Conservation (phyloP, 1,140 invertebrate genomes). For the Trichonephila inaurata region DNA sequence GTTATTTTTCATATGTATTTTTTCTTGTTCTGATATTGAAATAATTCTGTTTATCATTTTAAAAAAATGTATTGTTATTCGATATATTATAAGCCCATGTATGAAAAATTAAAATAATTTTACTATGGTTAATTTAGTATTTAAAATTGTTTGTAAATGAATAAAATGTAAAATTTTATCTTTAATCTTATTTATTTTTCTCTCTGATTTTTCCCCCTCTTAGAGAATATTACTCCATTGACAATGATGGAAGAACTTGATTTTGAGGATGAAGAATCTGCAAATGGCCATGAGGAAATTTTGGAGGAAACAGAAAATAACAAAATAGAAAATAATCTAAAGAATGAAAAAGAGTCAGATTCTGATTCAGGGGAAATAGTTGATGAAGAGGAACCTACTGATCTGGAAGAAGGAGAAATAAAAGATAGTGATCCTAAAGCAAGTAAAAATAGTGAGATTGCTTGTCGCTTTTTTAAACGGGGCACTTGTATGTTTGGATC, state of each 20-base stretch:
- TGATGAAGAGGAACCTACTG: conserved; percentile 23
- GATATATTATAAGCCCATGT: too few species aligned
- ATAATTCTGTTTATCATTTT: too few species aligned
- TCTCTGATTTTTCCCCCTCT: too few species aligned
- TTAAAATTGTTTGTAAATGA: too few species aligned
- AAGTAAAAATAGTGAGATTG: background rate
- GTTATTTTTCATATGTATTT: too few species aligned
- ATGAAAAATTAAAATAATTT: too few species aligned
- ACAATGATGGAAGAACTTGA: conserved; percentile 47
- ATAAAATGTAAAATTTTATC: too few species aligned
- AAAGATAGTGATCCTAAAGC: background rate
- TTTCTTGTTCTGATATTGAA: too few species aligned
- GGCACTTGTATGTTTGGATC: conserved; percentile 27
- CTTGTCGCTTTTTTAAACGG: conserved; percentile 35
- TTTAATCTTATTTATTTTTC: too few species aligned
- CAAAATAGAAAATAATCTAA: background rate
- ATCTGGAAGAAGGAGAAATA: conserved; percentile 66
- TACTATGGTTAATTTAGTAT: too few species aligned
- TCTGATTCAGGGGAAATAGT: conserved; percentile 13
- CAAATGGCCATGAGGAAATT: background rate
- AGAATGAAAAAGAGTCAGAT: background rate
- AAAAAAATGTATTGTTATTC: too few species aligned
- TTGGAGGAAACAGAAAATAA: background rate
- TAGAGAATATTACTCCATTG: background rate
- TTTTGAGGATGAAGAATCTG: conserved; percentile 12